Percentiles rank a stretch among this genome's conserved stretches.
Evolutionary conservation across 1,140 invertebrate genomes (phyloP).

Genomic region (Ditylenchus dipsaci): DNA sequence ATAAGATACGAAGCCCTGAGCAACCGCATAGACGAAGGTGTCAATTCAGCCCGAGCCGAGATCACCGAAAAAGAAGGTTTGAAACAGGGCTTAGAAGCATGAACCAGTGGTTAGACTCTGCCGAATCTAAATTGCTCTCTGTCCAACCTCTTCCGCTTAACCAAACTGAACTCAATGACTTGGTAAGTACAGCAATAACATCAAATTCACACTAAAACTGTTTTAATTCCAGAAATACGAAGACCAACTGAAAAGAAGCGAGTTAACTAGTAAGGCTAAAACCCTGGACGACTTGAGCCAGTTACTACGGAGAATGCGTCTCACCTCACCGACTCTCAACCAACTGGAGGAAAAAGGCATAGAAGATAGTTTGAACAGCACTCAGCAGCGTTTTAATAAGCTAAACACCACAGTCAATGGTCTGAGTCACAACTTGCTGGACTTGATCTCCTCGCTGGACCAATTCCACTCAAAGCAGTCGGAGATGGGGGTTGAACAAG

Average conservation of each 20-base stretch:
- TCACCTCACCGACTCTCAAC: background rate
- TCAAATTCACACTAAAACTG: background rate
- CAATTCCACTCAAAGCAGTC: background rate
- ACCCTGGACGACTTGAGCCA: constrained; percentile 15
- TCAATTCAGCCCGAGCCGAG: constrained; percentile 20
- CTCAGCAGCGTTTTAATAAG: constrained; percentile 2
- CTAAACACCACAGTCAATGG: background rate
- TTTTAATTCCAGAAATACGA: constrained; percentile 32
- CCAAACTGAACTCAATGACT: constrained; percentile 16
- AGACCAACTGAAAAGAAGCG: constrained; percentile 24
- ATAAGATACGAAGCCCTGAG: constrained; percentile 1
- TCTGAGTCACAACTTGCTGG: constrained; percentile 9
- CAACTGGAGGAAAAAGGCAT: background rate
- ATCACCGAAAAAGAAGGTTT: constrained; percentile 18
- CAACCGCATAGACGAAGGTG: constrained; percentile 6
- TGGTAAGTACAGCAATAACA: constrained; percentile 13
- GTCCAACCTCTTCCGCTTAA: constrained; percentile 13
- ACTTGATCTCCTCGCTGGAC: constrained; percentile 1
- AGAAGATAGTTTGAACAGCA: background rate
- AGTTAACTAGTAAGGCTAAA: constrained; percentile 14
- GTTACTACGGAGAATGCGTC: constrained; percentile 8
- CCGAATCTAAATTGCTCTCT: constrained; percentile 3
- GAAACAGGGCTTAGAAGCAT: constrained; percentile 13
- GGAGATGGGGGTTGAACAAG: background rate
- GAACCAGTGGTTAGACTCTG: constrained; percentile 13